Evolutionary conservation across 2,113 vertebrate species (phyloP).

Genomic region (Hemiscyllium ocellatum): DNA sequence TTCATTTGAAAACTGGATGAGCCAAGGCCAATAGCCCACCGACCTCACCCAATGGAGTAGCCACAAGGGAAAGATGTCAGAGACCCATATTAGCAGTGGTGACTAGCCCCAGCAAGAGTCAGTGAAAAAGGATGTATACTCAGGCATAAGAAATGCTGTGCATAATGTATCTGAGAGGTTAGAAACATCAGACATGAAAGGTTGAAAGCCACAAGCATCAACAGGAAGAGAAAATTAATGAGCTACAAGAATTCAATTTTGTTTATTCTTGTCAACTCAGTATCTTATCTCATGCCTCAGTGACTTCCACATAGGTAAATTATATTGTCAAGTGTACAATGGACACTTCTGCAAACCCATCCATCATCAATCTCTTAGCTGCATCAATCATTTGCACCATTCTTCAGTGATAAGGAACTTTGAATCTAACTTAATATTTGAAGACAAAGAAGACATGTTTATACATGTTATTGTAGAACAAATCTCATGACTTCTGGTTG

Average conservation of each 20-base stretch:
- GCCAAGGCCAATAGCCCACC: neutral
- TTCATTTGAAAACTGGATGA: neutral
- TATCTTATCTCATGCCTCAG: neutral
- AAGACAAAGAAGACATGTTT: neutral
- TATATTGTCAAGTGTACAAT: neutral
- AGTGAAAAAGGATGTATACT: neutral
- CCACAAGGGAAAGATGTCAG: neutral
- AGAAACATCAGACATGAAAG: neutral
- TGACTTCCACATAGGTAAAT: conserved; percentile 5
- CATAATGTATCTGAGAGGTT: neutral
- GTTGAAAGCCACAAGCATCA: neutral
- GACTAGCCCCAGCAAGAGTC: neutral
- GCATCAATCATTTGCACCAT: neutral
- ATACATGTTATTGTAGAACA: neutral
- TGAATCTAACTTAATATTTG: neutral
- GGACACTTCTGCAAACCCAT: neutral
- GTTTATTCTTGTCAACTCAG: conserved; percentile 7
- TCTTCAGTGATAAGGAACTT: neutral
- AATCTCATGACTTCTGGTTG: neutral
- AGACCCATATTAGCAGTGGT: neutral
- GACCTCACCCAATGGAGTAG: neutral
- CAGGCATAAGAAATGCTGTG: neutral
- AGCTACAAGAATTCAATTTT: conserved; percentile 5
- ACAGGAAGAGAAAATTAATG: conserved; percentile 14
- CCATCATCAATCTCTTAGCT: neutral